Percentiles rank a stretch among this genome's conserved stretches.
These are phyloP conservation scores for Rhynchotus rufescens DNA, from an alignment of 2,797 vertebrate species.

Conservation along the genomic window DNA sequence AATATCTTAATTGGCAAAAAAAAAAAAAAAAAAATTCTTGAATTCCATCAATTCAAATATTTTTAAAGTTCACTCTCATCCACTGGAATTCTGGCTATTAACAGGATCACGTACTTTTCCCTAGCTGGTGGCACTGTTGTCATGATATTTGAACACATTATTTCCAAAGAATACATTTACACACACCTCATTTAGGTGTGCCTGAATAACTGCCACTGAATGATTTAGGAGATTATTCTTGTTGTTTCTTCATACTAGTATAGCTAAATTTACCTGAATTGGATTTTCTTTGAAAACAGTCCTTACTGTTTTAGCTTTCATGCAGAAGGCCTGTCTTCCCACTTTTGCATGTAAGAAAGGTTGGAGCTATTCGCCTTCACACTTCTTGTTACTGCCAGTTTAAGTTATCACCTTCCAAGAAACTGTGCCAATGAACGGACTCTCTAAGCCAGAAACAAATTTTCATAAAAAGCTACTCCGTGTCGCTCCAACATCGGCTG, in stretches of 20 bases:
- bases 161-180: background rate
- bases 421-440: background rate
- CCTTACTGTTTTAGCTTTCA: background rate
- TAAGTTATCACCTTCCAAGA: background rate
- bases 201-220: background rate
- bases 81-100: background rate
- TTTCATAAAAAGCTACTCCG: background rate
- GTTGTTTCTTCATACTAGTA: background rate
- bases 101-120: background rate
- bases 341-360: background rate
- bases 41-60: background rate
- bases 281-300: background rate
- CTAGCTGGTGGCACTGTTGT: background rate
- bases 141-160: background rate
- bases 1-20: background rate
- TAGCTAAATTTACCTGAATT: background rate
- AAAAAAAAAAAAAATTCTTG: background rate
- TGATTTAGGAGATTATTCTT: background rate
- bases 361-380: background rate
- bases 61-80: background rate
- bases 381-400: background rate
- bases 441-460: background rate
- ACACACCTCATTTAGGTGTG: background rate
- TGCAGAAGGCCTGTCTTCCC: background rate
- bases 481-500: background rate